Base-by-base conservation (phyloP, 2,113 vertebrate genomes). In the Hippoglossus stenolepis region DNA sequence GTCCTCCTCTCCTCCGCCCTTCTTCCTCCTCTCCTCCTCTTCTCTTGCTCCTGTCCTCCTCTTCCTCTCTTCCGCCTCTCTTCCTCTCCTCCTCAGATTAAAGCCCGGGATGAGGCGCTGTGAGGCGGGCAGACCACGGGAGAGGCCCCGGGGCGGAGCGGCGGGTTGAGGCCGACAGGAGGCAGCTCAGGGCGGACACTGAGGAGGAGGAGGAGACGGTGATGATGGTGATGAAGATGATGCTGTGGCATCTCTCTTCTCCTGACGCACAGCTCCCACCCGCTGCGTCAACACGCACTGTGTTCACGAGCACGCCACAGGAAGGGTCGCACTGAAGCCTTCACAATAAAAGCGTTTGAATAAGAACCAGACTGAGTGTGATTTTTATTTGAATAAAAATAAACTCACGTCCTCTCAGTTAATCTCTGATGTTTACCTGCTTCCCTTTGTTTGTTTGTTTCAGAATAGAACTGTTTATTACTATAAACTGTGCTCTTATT, bases 251-350 rank as follows among this genome's bases (percentile, higher is more conserved):
- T 85, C 86, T 65, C 68, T 65, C 68, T 87, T 77, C 80, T 90
- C 79, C 86, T 85, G 87, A 88, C 82, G 75, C 81, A 82, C 83
- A 75, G 87, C 47, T 51, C 15, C 47, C 83, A 82, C 75, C 87
- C 75, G 79, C 81, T 86, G 83, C 85, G 83, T 89, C 79, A 89
- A 75, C 11, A 57, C 75, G 75, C 65, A 53, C 47, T 26, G 58
- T 60, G 15, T 14, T 65, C 61, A 18, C 31, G 9, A 20, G 64
- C 49, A 38, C 77, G 8, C 9, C 59, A 64, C 72, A 7, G 80
- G 85, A 80, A 83, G 35, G 3, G 28, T 31, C 23, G 1, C 12
- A 1, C 0, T 0, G 0, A 0, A 1, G 18, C 63, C 64, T 83
- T 87, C 86, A 85, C 5, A 86, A 69, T 87, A 87, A 90, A 84